Conservation (phyloP, 1,140 invertebrate species). For the Tribolium madens region DNA sequence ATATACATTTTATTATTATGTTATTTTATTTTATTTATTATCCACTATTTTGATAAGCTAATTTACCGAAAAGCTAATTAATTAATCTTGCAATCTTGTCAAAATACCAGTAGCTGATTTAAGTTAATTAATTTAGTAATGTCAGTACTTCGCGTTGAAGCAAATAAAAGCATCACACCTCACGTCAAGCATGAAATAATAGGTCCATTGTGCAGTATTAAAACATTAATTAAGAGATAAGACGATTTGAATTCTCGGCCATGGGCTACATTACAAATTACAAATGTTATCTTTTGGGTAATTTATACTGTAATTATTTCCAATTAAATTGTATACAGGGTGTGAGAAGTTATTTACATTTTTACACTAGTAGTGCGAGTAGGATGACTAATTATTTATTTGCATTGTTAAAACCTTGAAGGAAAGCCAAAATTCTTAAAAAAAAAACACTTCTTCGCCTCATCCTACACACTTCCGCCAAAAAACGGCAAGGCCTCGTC, state of each 20-base stretch:
- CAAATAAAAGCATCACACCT: slow-evolving; percentile 25
- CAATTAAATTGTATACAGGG: neutral
- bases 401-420: no score
- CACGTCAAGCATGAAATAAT: slow-evolving; percentile 1
- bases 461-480: neutral
- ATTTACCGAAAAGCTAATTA: neutral
- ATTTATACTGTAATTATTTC: neutral
- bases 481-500: neutral
- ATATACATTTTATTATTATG: no score
- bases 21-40: no score
- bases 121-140: slow-evolving; percentile 8
- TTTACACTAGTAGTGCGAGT: no score
- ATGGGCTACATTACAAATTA: slow-evolving; percentile 42
- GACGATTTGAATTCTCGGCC: slow-evolving; percentile 24
- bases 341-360: no score
- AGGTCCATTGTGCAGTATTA: slow-evolving; percentile 3
- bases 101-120: neutral
- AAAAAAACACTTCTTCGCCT: no score
- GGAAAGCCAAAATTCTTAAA: no score
- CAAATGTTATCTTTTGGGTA: slow-evolving; percentile 13
- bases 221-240: slow-evolving; percentile 26
- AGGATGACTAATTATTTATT: no score
- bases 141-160: neutral
- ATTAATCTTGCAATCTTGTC: neutral
- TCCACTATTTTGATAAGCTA: no score